Evolutionary conservation across 2,797 vertebrate species (phyloP).

Genomic region (Percopsis omiscomaycus): DNA sequence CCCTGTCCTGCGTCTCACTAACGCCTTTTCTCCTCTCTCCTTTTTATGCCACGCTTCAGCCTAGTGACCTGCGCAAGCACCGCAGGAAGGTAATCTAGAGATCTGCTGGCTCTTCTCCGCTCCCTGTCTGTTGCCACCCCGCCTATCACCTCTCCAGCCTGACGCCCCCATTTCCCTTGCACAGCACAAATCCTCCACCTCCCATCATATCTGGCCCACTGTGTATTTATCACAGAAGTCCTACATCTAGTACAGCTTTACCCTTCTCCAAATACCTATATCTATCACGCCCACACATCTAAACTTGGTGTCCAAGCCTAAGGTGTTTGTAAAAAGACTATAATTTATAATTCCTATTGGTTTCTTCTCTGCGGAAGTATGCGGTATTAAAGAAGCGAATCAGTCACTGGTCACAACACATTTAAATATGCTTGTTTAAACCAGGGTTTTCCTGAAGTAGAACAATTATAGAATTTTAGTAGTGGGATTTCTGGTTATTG

Average conservation of each 20-base stretch:
- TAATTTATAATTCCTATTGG: background rate
- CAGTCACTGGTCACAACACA: background rate
- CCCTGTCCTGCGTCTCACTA: conserved; percentile 61
- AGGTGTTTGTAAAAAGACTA: background rate
- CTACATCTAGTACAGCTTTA: background rate
- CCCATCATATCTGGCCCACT: background rate
- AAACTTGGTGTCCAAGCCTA: background rate
- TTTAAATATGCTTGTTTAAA: no score
- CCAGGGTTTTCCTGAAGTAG: no score
- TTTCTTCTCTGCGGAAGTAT: background rate
- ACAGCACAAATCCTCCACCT: background rate
- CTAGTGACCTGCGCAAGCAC: conserved; percentile 99
- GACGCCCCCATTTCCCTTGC: background rate
- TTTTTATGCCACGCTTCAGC: conserved; percentile 89
- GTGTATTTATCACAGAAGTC: background rate
- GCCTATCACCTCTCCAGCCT: background rate
- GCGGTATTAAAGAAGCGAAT: background rate
- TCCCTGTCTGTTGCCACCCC: background rate
- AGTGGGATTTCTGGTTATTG: no score
- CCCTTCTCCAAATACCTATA: background rate
- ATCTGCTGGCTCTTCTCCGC: conserved; percentile 23
- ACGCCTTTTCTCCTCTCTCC: conserved; percentile 62
- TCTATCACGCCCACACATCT: background rate
- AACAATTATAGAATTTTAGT: no score
- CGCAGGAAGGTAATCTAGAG: conserved; percentile 95